These are phyloP conservation scores for Phorcus lineatus DNA, from an alignment of 2,888 invertebrate genomes.

Conservation along the genomic window DNA sequence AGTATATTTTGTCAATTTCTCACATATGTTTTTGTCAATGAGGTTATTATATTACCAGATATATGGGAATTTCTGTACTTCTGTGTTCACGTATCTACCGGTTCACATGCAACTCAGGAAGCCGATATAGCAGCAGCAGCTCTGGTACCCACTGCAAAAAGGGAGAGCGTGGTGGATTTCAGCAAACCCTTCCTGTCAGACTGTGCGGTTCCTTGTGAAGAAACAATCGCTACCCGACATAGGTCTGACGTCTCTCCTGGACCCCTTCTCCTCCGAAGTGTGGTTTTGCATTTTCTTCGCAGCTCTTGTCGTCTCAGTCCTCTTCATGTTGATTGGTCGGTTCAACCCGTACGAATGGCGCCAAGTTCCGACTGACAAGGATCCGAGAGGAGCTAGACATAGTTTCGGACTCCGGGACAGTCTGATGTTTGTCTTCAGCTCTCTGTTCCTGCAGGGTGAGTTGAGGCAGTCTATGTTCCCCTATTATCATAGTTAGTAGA, in stretches of 20 bases:
- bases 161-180: slow-evolving; percentile 24
- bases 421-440: slow-evolving; percentile 44
- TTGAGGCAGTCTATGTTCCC: background rate
- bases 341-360: slow-evolving; percentile 46
- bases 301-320: background rate
- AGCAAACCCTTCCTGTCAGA: background rate
- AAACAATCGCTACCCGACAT: background rate
- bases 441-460: slow-evolving; percentile 47
- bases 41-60: too few relatives aligned
- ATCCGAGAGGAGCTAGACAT: slow-evolving; percentile 31
- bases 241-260: background rate
- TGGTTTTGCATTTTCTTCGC: slow-evolving; percentile 26
- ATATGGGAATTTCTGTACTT: too few relatives aligned
- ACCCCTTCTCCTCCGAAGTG: slow-evolving; percentile 11
- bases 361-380: slow-evolving; percentile 35
- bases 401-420: slow-evolving; percentile 47
- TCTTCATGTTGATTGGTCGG: slow-evolving; percentile 41
- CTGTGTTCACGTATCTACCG: too few relatives aligned
- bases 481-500: too few relatives aligned
- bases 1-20: too few relatives aligned
- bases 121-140: slow-evolving; percentile 26
- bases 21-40: too few relatives aligned
- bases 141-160: background rate
- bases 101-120: background rate
- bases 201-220: slow-evolving; percentile 24